Evolutionary conservation across 2,888 invertebrate species (phyloP), one percentile per base, ranked within the genome.

Genomic region (Heteropelma amictum): DNA sequence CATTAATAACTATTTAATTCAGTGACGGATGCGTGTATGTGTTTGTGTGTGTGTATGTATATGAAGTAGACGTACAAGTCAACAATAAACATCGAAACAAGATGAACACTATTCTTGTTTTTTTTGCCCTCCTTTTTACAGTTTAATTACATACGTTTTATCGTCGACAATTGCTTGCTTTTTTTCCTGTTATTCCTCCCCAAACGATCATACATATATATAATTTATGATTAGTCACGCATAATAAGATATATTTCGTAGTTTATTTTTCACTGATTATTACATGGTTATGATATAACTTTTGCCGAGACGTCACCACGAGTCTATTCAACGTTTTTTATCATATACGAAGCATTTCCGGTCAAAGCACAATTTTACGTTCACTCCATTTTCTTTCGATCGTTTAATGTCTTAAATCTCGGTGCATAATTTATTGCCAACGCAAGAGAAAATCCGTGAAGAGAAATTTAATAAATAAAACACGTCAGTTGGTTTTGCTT

Each of bases 11-110:
- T 75, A 75, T 40, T 60, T 60, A 54, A 70, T 53, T 64, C 56
- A 45, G 64, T 64, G 58, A 42, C 68, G 49, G 49, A 63, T 63
- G 8, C n/a, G 58, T 58, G 14, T 26, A 7, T 58, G 26, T 40
- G 19, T 17, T 8, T 19, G 10, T 28, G 21, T 21, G 28, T 28
- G 49, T 28, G 38, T 51, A 14, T 68, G 35, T 19, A 14, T 23
- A 33, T 28, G n/a, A 30, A 28, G 60, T 53, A 23, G 33, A 73
- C 58, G 73, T 58, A 56, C 64, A 58, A 64, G 58, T 69, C 69
- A 73, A 73, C 69, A 51, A 73, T 73, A 42, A 69, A 73, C 69
- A 73, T 73, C 69, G 73, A 73, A 73, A 64, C 58, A 53, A 64
- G 60, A 26, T 67, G 54, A 60, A 67, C 64, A n/a, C n/a, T n/a